Percentiles rank a stretch among this genome's conserved stretches.
Conservation (phyloP, 2,888 invertebrate species). For the Tipula confusa region DNA sequence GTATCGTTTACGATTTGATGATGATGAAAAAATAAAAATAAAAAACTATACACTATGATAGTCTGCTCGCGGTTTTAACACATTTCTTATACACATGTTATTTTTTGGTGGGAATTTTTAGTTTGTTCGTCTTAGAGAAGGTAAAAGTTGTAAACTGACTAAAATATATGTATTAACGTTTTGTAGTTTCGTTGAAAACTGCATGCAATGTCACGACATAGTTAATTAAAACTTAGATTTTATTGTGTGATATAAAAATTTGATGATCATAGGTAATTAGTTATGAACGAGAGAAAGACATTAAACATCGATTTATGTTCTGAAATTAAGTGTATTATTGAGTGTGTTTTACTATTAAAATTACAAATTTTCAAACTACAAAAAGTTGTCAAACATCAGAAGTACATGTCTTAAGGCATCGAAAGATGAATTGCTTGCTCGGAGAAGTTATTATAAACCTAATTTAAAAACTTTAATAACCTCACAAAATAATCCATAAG, state of each 20-base stretch:
- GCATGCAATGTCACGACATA: constrained; percentile 3
- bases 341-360: no score
- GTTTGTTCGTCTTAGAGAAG: not conserved
- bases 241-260: not conserved
- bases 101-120: not conserved
- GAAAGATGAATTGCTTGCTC: no score
- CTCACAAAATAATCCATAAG: no score
- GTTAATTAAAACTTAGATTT: not conserved
- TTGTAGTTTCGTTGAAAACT: not conserved
- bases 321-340: no score
- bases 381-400: no score
- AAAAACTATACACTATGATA: not conserved
- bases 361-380: no score
- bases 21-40: not conserved
- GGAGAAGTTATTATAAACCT: no score
- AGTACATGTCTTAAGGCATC: no score
- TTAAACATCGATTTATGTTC: no score
- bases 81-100: not conserved
- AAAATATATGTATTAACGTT: not conserved
- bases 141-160: not conserved
- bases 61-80: not conserved
- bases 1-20: not conserved
- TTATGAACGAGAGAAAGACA: not conserved
- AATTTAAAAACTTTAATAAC: no score
- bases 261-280: not conserved